Percentiles rank a stretch among this genome's conserved stretches.
Conservation (phyloP, 2,113 vertebrate species). For the Platysternon megacephalum region DNA sequence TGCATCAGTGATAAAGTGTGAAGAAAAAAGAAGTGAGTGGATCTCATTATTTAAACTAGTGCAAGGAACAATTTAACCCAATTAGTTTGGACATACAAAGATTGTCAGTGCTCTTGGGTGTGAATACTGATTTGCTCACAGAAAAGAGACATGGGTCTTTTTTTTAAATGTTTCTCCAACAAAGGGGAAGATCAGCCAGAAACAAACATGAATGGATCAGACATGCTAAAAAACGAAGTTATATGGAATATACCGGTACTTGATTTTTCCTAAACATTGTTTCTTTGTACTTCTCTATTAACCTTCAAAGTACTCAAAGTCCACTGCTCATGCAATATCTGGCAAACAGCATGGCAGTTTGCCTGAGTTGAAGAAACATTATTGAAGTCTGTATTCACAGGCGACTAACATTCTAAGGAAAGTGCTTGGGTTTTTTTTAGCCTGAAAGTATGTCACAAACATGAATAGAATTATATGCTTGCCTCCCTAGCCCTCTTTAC, state of each 20-base stretch:
- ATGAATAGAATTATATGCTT: conserved; percentile 49
- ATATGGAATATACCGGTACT: background rate
- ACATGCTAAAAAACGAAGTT: background rate
- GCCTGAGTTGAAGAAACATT: conserved; percentile 50
- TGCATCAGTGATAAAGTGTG: background rate
- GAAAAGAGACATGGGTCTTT: background rate
- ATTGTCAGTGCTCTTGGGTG: background rate
- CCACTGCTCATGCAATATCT: conserved; percentile 36
- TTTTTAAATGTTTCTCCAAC: background rate
- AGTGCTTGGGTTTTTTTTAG: conserved; percentile 47
- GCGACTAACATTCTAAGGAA: conserved; percentile 38
- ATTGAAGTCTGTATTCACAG: conserved; percentile 54
- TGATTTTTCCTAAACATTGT: conserved; percentile 33
- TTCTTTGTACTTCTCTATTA: conserved; percentile 25
- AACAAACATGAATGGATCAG: background rate
- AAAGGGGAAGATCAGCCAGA: background rate
- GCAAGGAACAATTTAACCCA: background rate
- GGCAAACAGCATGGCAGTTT: conserved; percentile 65
- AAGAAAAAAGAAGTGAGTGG: background rate
- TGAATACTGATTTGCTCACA: background rate
- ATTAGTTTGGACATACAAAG: background rate
- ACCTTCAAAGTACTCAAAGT: conserved; percentile 45
- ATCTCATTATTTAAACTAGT: background rate
- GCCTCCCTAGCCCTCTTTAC: conserved; percentile 57
- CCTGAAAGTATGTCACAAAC: conserved; percentile 58